A percentile compares a stretch with the other conserved stretches of the same genome.
These are phyloP conservation scores for Arenaria interpres DNA, from an alignment of 2,113 vertebrate genomes.

Conservation along the genomic window DNA sequence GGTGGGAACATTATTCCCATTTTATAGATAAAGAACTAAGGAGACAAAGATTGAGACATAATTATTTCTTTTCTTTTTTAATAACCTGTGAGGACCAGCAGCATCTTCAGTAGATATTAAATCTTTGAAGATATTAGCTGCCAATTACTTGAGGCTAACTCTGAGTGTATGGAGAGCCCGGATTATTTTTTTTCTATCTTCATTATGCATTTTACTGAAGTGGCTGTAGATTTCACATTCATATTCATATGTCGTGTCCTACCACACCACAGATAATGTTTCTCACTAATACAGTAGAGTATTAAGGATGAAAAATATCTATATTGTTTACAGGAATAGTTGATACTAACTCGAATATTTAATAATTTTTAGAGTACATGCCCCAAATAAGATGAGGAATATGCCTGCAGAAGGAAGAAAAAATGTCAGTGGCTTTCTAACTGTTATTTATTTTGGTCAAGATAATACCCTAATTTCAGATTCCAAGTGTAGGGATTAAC, in stretches of 20 bases:
- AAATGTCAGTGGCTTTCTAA: not conserved
- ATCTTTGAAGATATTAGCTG: not conserved
- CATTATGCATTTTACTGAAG: not conserved
- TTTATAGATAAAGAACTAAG: not conserved
- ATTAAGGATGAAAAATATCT: not conserved
- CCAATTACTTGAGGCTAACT: not conserved
- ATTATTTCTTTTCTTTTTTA: not conserved
- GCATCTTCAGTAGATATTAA: not conserved
- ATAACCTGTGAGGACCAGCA: not conserved
- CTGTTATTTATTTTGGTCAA: slow-evolving; percentile 27
- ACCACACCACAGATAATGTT: not conserved
- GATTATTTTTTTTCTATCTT: not conserved
- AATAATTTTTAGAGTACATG: not conserved
- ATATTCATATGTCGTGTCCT: slow-evolving; percentile 21
- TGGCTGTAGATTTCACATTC: not conserved
- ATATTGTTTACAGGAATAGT: not conserved
- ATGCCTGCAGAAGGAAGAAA: not conserved
- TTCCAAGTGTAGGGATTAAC: not conserved
- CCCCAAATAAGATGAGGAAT: not conserved
- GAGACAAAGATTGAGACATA: not conserved
- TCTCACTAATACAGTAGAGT: not conserved
- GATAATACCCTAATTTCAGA: slow-evolving; percentile 21
- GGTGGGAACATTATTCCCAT: not conserved
- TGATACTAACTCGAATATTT: not conserved
- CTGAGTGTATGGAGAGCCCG: not conserved